Conservation (phyloP, 2,113 vertebrate genomes). For the Ascaphus truei region DNA sequence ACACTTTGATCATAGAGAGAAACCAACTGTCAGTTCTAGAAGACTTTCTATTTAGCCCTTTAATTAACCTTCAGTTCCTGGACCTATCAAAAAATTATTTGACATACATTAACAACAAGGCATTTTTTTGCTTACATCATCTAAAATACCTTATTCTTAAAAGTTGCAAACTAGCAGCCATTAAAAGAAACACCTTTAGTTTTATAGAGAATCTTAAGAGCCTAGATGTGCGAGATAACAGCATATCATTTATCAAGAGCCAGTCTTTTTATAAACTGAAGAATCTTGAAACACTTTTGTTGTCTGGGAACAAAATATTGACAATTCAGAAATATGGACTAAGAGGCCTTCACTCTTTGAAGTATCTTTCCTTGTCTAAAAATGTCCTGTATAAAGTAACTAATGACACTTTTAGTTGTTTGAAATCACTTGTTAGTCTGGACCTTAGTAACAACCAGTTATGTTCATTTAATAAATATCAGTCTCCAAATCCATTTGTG, state of each 20-base stretch:
- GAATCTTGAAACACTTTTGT: conserved; percentile 14
- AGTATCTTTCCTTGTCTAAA: conserved; percentile 14
- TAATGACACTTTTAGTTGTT: background rate
- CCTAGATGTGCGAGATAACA: conserved; percentile 35
- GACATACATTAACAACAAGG: background rate
- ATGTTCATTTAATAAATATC: conserved; percentile 13
- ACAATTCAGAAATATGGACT: conserved; percentile 11
- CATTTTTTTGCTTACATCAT: conserved; percentile 25
- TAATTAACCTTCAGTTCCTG: conserved; percentile 18
- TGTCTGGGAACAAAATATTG: conserved; percentile 34
- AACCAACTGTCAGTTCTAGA: conserved; percentile 1
- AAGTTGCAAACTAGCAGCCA: conserved; percentile 23
- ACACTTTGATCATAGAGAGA: conserved; percentile 26
- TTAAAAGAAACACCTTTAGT: background rate
- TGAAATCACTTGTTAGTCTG: conserved; percentile 24
- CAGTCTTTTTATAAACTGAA: conserved; percentile 1
- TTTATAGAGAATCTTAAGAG: conserved; percentile 4
- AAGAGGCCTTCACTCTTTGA: conserved; percentile 10
- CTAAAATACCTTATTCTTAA: conserved; percentile 31
- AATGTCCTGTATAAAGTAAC: conserved; percentile 36
- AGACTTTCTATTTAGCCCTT: background rate
- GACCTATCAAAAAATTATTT: conserved; percentile 40
- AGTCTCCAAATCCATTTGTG: conserved; percentile 27
- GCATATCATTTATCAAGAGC: conserved; percentile 4
- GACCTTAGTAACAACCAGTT: conserved; percentile 33